Evolutionary conservation across 2,888 invertebrate species (phyloP).

Genomic region (Zele albiditarsus): DNA sequence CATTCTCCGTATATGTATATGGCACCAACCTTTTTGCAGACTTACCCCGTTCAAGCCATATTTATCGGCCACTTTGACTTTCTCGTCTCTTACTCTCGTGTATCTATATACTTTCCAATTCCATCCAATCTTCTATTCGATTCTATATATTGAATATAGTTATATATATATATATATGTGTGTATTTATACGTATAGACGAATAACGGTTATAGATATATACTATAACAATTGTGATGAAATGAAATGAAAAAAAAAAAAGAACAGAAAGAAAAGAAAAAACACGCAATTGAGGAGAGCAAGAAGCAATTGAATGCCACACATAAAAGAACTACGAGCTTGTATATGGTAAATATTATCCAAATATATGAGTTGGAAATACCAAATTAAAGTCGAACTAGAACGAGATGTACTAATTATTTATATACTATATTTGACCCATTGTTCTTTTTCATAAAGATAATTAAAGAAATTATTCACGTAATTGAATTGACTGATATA

Average conservation of each 20-base stretch:
- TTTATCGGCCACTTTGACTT: constrained; percentile 46
- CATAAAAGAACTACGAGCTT: no score
- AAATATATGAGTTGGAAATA: no score
- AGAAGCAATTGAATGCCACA: not conserved
- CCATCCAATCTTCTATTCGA: constrained; percentile 41
- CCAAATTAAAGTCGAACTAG: no score
- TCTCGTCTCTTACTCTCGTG: constrained; percentile 41
- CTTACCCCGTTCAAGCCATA: constrained; percentile 42
- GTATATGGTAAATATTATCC: no score
- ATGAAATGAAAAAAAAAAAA: constrained; percentile 6
- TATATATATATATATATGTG: not conserved
- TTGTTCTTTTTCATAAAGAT: no score
- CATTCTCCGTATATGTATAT: not conserved
- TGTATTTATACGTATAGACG: not conserved
- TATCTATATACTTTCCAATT: constrained; percentile 42
- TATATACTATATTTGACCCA: no score
- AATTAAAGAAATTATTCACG: not conserved
- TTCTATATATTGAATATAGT: constrained; percentile 25
- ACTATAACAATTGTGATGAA: constrained; percentile 6
- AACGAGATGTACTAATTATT: no score
- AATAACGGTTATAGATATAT: not conserved
- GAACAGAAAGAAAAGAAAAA: not conserved
- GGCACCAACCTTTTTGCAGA: constrained; percentile 34
- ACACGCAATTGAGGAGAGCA: not conserved
- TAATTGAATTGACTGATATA: not conserved